Percentiles rank a stretch among this genome's conserved stretches.
Conservation (phyloP, 1,140 invertebrate species). For the Pectinophora gossypiella region DNA sequence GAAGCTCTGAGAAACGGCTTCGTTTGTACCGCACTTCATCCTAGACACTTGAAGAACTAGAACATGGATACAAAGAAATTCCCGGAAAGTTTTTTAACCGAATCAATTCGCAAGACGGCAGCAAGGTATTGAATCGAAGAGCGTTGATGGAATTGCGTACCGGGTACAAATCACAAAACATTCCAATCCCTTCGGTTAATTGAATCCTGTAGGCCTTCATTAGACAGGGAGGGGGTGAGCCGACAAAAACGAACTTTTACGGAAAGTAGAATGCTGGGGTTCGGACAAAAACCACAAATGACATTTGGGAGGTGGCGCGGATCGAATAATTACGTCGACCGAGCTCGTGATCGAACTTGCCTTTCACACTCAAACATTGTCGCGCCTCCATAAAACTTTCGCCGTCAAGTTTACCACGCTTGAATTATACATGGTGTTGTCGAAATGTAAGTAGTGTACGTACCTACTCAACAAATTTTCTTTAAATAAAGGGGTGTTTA, state of each 20-base stretch:
- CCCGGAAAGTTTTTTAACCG: slow-evolving; percentile 21
- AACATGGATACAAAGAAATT: neutral
- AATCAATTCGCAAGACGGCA: slow-evolving; percentile 30
- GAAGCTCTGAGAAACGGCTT: too few species aligned
- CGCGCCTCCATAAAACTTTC: slow-evolving; percentile 46
- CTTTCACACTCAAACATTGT: slow-evolving; percentile 45
- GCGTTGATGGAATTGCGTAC: slow-evolving; percentile 53
- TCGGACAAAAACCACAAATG: slow-evolving; percentile 62
- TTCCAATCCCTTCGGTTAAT: slow-evolving; percentile 63
- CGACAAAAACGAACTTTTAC: slow-evolving; percentile 58
- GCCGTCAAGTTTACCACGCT: slow-evolving; percentile 27
- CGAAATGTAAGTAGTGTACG: slow-evolving; percentile 40
- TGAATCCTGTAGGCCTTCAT: slow-evolving; percentile 67
- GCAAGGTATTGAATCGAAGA: slow-evolving; percentile 36
- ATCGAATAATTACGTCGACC: slow-evolving; percentile 49
- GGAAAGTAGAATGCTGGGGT: slow-evolving; percentile 40
- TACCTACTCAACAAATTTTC: slow-evolving; percentile 39
- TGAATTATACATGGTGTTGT: slow-evolving; percentile 53
- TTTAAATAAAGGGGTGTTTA: slow-evolving; percentile 21
- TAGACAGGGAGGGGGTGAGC: slow-evolving; percentile 43
- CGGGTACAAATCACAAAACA: slow-evolving; percentile 59
- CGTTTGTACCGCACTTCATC: neutral
- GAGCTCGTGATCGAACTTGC: slow-evolving; percentile 35
- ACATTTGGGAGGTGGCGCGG: slow-evolving; percentile 41
- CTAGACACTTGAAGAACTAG: neutral